phyloP scores from a whole-genome alignment of 2,113 vertebrate genomes.

The Etia nguti region DNA sequence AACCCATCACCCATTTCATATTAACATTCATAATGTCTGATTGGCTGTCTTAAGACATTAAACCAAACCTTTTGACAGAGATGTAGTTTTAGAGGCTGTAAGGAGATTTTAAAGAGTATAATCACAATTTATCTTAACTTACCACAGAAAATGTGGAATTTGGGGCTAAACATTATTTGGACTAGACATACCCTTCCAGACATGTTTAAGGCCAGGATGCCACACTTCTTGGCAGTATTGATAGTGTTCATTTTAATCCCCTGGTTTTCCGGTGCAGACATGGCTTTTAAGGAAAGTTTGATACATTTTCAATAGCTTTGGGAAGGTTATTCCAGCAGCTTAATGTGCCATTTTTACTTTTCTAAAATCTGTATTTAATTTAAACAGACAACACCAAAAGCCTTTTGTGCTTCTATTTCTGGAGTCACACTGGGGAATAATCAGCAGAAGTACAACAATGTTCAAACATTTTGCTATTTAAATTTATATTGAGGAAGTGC shows the following conservation, averaged over 20 bases:
- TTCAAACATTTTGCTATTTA: not conserved
- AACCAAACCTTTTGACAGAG: no score
- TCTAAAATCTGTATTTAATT: not conserved
- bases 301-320: not conserved
- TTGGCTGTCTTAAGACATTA: no score
- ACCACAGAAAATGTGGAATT: not conserved
- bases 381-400: not conserved
- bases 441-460: not conserved
- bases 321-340: not conserved
- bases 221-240: not conserved
- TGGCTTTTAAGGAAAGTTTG: not conserved
- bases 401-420: not conserved
- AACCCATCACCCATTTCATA: no score
- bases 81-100: no score
- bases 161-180: not conserved
- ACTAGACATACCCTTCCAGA: not conserved
- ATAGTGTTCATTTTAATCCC: not conserved
- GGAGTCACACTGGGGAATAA: not conserved
- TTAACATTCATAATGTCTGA: no score
- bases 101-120: no score
- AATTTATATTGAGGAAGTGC: not conserved
- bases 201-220: not conserved
- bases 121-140: fast-evolving
- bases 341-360: not conserved
- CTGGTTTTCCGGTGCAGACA: not conserved